Conservation (phyloP, 2,797 vertebrate species). For the Micromesistius poutassou region DNA sequence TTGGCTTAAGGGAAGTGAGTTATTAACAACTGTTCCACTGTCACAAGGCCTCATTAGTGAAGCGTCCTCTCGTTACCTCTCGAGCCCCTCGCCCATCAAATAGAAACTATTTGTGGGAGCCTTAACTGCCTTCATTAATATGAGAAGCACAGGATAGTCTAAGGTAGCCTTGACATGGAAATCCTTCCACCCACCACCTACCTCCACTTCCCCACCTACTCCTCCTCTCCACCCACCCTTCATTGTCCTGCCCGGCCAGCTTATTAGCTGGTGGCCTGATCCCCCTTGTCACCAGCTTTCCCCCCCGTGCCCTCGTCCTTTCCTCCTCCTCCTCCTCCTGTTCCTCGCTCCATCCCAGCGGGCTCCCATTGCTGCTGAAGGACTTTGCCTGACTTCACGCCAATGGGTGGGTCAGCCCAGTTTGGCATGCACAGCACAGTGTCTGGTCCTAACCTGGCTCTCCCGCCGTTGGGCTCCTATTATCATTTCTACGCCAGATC, state of each 20-base stretch:
- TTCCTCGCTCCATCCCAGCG: constrained; percentile 54
- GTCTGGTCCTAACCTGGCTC: constrained; percentile 58
- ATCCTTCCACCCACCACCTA: constrained; percentile 14
- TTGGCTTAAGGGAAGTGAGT: not conserved
- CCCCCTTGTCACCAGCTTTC: constrained; percentile 42
- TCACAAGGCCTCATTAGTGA: constrained; percentile 11
- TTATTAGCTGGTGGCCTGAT: constrained; percentile 57
- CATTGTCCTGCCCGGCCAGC: constrained; percentile 34
- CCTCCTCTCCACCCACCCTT: constrained; percentile 15
- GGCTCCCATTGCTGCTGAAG: constrained; percentile 34
- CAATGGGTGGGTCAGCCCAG: constrained; percentile 55
- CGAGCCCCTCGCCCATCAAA: constrained; percentile 28
- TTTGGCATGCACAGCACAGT: constrained; percentile 67
- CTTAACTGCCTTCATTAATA: constrained; percentile 41
- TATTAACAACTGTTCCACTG: not conserved
- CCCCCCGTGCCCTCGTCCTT: constrained; percentile 32
- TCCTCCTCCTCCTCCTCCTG: constrained; percentile 35
- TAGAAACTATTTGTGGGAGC: constrained; percentile 25
- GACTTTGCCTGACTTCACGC: constrained; percentile 53
- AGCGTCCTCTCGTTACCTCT: constrained; percentile 21
- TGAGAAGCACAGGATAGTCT: constrained; percentile 28
- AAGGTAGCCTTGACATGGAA: constrained; percentile 28
- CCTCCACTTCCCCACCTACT: not conserved
- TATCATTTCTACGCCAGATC: constrained; percentile 74
- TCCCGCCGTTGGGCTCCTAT: constrained; percentile 64